Evolutionary conservation across 2,797 vertebrate genomes (phyloP).

Genomic region (Lacerta agilis): DNA sequence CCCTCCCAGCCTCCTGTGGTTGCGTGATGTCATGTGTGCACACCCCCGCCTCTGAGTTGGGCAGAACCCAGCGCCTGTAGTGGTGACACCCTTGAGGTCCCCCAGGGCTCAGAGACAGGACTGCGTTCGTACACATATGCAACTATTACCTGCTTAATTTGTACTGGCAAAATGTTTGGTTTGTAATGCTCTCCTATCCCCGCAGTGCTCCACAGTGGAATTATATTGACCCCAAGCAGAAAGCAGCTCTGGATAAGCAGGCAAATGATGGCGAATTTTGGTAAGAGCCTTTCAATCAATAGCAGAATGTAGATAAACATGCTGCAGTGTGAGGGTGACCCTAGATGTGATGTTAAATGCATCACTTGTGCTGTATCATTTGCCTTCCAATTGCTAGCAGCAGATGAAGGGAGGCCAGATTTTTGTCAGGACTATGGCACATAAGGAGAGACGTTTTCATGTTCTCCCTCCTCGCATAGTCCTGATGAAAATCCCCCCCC

Average conservation of each 20-base stretch:
- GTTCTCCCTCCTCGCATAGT: not conserved
- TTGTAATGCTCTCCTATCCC: conserved; percentile 43
- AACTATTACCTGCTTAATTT: not conserved
- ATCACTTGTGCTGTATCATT: not conserved
- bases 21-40: fast-evolving
- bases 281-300: conserved; percentile 70
- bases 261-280: conserved; percentile 93
- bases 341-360: not conserved
- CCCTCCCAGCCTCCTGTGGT: no score
- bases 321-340: not conserved
- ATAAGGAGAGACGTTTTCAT: not conserved
- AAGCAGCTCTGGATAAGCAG: conserved; percentile 70
- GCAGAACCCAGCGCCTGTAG: no score
- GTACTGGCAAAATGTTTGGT: conserved; percentile 21
- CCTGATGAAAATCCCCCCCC: not conserved
- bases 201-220: conserved; percentile 85
- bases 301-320: not conserved
- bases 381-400: not conserved
- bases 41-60: no score
- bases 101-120: no score
- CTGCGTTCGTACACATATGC: no score
- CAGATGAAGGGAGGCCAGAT: not conserved
- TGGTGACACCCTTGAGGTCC: no score
- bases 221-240: conserved; percentile 74
- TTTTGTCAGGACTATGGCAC: not conserved